phyloP scores from a whole-genome alignment of 2,888 invertebrate species.

The Drosophila robusta region DNA sequence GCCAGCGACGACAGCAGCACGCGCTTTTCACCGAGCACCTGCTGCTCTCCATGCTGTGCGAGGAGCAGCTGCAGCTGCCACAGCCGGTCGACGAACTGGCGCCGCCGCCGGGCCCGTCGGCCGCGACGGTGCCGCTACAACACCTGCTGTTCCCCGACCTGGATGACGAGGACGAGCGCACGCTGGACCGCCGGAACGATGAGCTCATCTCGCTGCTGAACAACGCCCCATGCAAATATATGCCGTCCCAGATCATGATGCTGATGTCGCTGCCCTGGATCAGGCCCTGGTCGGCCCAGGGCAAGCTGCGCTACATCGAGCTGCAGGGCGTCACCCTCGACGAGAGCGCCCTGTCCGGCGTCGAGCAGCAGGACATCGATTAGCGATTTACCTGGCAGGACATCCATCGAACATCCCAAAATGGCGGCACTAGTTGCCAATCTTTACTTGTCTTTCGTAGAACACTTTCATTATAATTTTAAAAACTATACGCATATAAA shows the following conservation, averaged over 20 bases:
- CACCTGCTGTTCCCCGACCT: neutral
- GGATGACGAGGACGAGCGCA: neutral
- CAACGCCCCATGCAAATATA: slow-evolving; percentile 14
- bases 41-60: slow-evolving; percentile 63
- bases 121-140: neutral
- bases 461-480: slow-evolving; percentile 26
- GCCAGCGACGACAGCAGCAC: slow-evolving; percentile 21
- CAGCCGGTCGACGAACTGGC: neutral
- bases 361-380: slow-evolving; percentile 43
- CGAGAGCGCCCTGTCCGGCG: slow-evolving; percentile 28
- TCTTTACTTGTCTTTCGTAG: slow-evolving; percentile 15
- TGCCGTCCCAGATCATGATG: slow-evolving; percentile 54
- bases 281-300: slow-evolving; percentile 29
- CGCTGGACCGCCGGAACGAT: neutral
- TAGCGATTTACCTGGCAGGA: slow-evolving; percentile 1
- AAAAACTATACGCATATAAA: slow-evolving; percentile 15
- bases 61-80: slow-evolving; percentile 39
- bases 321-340: slow-evolving; percentile 45
- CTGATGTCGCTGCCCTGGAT: slow-evolving; percentile 54
- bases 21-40: slow-evolving; percentile 57
- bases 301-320: slow-evolving; percentile 33
- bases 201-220: slow-evolving; percentile 11
- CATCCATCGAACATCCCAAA: slow-evolving; percentile 34
- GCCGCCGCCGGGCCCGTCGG: too few species aligned
- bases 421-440: neutral